A percentile compares a stretch with the other conserved stretches of the same genome.
Evolutionary conservation across 2,113 vertebrate species (phyloP).

Genomic region (Geococcyx californianus): DNA sequence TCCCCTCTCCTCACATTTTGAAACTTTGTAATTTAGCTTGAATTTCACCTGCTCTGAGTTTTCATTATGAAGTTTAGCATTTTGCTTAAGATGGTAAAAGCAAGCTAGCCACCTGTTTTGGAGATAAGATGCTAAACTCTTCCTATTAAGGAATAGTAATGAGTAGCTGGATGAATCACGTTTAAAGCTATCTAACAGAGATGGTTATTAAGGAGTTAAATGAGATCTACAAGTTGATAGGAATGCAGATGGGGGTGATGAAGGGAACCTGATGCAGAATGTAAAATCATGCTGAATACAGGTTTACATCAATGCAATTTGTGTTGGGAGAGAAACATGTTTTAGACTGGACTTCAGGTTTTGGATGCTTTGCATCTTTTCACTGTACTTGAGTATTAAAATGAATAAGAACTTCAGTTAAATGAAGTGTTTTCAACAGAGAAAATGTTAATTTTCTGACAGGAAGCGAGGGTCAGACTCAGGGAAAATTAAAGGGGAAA

Average conservation of each 20-base stretch:
- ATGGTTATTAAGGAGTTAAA: neutral
- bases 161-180: neutral
- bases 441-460: neutral
- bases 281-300: neutral
- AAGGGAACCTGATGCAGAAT: neutral
- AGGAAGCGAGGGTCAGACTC: neutral
- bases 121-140: neutral
- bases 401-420: neutral
- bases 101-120: neutral
- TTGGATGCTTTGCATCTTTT: neutral
- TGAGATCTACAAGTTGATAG: neutral
- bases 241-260: neutral
- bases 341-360: neutral
- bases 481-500: neutral
- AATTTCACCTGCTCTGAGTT: neutral
- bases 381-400: neutral
- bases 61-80: neutral
- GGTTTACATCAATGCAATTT: neutral
- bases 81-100: neutral
- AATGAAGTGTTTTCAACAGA: neutral
- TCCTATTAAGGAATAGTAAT: neutral
- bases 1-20: accelerated
- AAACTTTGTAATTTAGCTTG: neutral
- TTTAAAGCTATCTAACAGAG: neutral
- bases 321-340: no score